Evolutionary conservation across 1,140 invertebrate species (phyloP), one percentile per base, ranked within the genome.

Genomic region (Leptopilina clavipes): DNA sequence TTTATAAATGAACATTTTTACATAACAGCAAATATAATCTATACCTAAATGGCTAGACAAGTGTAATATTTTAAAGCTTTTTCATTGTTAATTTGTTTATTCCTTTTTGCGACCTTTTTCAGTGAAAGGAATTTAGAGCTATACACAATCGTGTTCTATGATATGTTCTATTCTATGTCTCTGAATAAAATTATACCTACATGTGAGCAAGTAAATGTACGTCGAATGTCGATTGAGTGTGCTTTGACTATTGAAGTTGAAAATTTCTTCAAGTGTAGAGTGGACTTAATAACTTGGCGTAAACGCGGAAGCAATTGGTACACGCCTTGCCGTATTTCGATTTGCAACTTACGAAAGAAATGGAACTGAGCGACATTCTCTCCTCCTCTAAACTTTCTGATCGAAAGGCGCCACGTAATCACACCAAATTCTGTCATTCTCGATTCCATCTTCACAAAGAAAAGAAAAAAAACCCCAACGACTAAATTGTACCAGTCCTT

Each of bases 291-390:
- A 86, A 86, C 19, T 59, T 78, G 83, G 81, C 80, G 85, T 80
- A 86, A 87, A 87, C 81, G 85, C 87, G 87, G 87, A 88, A 87
- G 86, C 86, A 81, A 86, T 87, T 78, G 84, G 84, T 85, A 88
- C 86, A 85, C 83, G 85, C 85, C 82, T 85, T 76, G 78, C 79
- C 72, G 77, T 79, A 72, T 75, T 71, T 48, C 74, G 75, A 65
- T 70, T 70, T 52, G 71, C 74, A 75, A 71, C 73, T 82, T 84
- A 80, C 81, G 79, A 82, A 84, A 83, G 72, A 79, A 73, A 77
- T 71, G 40, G 37, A 70, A 79, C 75, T 40, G 78, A 81, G 75
- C 77, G 80, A 84, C 81, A 84, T 84, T 84, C 81, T 82, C 81
- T 78, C 74, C 73, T 76, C 44, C 19, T 18, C 45, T 40, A 40